These are phyloP conservation scores for Calcarius ornatus DNA, from an alignment of 2,113 vertebrate genomes.

Conservation along the genomic window DNA sequence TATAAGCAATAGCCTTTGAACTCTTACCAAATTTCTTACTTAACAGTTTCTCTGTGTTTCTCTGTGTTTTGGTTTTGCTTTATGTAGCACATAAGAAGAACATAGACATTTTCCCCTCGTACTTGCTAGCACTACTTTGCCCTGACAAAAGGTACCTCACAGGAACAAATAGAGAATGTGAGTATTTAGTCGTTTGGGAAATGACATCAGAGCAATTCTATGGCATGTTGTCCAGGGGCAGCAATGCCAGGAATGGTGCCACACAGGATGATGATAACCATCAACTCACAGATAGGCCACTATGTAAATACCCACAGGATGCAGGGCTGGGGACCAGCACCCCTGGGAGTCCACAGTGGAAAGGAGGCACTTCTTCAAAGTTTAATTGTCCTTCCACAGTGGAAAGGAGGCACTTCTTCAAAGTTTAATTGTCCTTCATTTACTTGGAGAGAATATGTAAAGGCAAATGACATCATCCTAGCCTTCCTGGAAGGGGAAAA, in stretches of 20 bases:
- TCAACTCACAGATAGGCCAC: not conserved
- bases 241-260: not conserved
- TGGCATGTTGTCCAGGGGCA: not conserved
- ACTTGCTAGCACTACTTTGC: not conserved
- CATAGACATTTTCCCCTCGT: not conserved
- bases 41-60: not conserved
- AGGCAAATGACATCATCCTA: not conserved
- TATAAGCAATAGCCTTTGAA: constrained; percentile 42
- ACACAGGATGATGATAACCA: not conserved
- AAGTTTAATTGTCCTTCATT: not conserved
- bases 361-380: not conserved
- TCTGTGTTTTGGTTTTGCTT: not conserved
- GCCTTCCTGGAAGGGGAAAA: not conserved
- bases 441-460: not conserved
- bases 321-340: not conserved
- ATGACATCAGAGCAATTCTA: not conserved
- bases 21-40: not conserved
- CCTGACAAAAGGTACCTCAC: not conserved
- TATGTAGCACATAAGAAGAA: not conserved
- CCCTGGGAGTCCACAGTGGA: not conserved
- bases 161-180: not conserved
- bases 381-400: not conserved
- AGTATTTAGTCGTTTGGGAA: not conserved
- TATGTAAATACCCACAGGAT: not conserved
- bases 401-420: not conserved